Percentiles rank a stretch among this genome's conserved stretches.
Conservation (phyloP, 2,797 vertebrate species). For the Pseudocheirus occidentalis region DNA sequence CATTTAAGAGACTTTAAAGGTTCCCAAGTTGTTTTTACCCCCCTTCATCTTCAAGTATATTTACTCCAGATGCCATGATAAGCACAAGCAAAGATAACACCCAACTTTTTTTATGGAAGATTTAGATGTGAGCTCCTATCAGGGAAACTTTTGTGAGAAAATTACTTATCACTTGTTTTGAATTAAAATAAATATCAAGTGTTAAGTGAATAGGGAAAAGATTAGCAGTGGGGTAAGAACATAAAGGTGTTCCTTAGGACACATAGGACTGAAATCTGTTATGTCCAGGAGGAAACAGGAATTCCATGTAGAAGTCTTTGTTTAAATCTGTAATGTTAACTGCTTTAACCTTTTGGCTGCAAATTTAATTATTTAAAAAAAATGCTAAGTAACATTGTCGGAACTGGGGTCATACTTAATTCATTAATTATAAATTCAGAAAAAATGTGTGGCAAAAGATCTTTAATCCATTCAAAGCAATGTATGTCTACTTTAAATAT, state of each 20-base stretch:
- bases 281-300: constrained; percentile 52
- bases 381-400: constrained; percentile 58
- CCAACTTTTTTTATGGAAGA: constrained; percentile 18
- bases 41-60: neutral
- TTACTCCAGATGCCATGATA: constrained; percentile 19
- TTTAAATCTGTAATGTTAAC: constrained; percentile 59
- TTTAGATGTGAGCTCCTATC: constrained; percentile 27
- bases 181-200: constrained; percentile 59
- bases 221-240: constrained; percentile 60
- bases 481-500: constrained; percentile 66
- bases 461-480: constrained; percentile 58
- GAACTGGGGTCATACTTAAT: constrained; percentile 33
- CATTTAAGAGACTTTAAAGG: neutral
- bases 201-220: neutral
- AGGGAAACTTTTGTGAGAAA: constrained; percentile 30
- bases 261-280: constrained; percentile 41
- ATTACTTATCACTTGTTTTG: constrained; percentile 26
- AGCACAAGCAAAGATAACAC: neutral
- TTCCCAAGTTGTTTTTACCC: constrained; percentile 23
- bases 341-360: constrained; percentile 71
- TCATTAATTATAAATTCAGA: constrained; percentile 62
- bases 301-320: constrained; percentile 61
- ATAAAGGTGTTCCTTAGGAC: constrained; percentile 62
- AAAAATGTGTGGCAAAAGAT: constrained; percentile 40
- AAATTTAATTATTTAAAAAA: constrained; percentile 68